Conservation (phyloP, 2,113 vertebrate species). For the Aegotheles bennettii region DNA sequence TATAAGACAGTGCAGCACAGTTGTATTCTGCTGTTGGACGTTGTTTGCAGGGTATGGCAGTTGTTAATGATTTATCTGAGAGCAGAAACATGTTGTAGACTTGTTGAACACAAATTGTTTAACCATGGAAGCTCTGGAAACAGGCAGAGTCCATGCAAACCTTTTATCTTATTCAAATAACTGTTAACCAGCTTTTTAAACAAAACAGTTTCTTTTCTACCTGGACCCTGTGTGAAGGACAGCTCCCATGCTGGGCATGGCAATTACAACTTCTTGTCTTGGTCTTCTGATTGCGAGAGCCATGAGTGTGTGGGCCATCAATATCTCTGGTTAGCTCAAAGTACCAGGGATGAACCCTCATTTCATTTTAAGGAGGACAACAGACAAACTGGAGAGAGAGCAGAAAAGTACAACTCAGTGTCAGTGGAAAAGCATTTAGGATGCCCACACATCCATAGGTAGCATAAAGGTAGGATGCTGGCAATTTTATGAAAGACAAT, state of each 20-base stretch:
- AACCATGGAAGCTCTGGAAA: not conserved
- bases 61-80: not conserved
- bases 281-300: not conserved
- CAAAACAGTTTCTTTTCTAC: not conserved
- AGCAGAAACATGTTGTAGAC: not conserved
- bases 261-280: not conserved
- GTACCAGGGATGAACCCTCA: not conserved
- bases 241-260: rapidly evolving
- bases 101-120: constrained; percentile 30
- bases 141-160: not conserved
- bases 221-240: not conserved
- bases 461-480: not conserved
- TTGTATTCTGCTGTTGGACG: not conserved
- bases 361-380: not conserved
- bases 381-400: not conserved
- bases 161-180: not conserved
- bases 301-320: not conserved
- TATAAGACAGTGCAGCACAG: not conserved
- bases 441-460: not conserved
- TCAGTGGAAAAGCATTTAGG: not conserved
- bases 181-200: not conserved
- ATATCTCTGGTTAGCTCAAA: not conserved
- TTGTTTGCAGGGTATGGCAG: not conserved
- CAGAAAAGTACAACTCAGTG: not conserved
- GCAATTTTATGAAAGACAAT: not conserved